Base-by-base conservation (phyloP, 1,140 invertebrate genomes). In the Campoletis sonorensis region DNA sequence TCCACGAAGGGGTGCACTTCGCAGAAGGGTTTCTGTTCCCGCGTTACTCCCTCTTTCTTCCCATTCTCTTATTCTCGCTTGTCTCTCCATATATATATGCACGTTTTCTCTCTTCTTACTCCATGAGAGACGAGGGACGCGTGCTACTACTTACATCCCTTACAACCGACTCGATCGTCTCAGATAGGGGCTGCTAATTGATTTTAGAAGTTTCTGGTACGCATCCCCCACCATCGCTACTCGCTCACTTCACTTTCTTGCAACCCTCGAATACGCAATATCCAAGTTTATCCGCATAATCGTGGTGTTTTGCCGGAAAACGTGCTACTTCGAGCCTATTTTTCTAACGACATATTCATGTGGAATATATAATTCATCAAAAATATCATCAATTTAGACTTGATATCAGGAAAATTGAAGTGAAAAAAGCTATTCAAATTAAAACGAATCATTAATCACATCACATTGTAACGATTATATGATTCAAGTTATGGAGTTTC, bases 181-280 rank as follows among this genome's bases (percentile, higher is more conserved):
- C 82, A 85, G 87, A 84, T 85, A 87, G 86, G 85, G 86, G 82
- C 82, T 88, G 87, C 87, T 88, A 88, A 88, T 88, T 88, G 87
- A 88, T 88, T 88, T 88, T 86, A 84, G 75, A 88, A 88, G 86
- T 88, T 88, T 70, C 82, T 30, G 73, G 33, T 84, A 70, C 68
- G 11, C 75, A 70, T 49, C 81, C 75, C 78, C 64, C 15, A 37
- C 23, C 51, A 21, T 15, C 3, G 37, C 33, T 18, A 3, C 37
- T 49, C 70, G 79, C 70, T 72, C 49, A 4, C 81, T 21, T n/a
- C n/a, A 23, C 21, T 27, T 54, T 73, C 58, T 58, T 26, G 13
- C 33, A 27, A 40, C 75, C 27, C 68, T 61, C 76, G 16, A 37
- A 37, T 7, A 21, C 61, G 61, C 11, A 64, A 21, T 26, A 10